phyloP scores from a whole-genome alignment of 2,888 invertebrate species.

The Hylaea fasciaria region DNA sequence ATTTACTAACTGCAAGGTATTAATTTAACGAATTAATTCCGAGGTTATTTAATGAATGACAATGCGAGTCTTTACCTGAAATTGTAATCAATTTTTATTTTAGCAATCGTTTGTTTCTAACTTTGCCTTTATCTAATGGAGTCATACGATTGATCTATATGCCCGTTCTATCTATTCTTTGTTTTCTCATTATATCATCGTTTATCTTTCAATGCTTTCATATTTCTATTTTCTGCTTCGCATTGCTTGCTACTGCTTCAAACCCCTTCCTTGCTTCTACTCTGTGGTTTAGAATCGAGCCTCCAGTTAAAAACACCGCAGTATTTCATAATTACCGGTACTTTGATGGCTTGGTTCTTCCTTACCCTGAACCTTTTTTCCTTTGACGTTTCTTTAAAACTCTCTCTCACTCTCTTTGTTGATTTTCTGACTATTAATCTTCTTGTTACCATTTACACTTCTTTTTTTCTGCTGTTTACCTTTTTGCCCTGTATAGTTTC shows the following conservation, averaged over 20 bases:
- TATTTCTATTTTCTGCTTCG: constrained; percentile 51
- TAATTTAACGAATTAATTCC: background rate
- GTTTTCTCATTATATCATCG: background rate
- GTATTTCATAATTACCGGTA: background rate
- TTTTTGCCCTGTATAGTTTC: background rate
- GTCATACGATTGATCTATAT: too few species aligned
- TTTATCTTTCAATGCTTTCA: constrained; percentile 44
- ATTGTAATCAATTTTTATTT: too few species aligned
- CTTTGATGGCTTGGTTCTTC: constrained; percentile 2
- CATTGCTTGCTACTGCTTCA: constrained; percentile 53
- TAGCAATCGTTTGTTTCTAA: too few species aligned
- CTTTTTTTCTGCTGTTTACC: constrained; percentile 8
- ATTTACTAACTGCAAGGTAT: background rate
- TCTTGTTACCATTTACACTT: constrained; percentile 6
- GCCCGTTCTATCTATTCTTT: too few species aligned
- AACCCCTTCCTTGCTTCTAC: constrained; percentile 35
- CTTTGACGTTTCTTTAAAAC: background rate
- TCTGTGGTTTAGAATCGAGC: constrained; percentile 19
- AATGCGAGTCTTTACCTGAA: too few species aligned
- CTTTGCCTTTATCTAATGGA: too few species aligned
- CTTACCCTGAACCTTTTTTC: constrained; percentile 12
- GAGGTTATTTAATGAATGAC: too few species aligned
- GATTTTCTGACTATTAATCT: too few species aligned
- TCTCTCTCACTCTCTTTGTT: too few species aligned
- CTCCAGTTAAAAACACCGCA: constrained; percentile 9